Evolutionary conservation across 2,888 invertebrate genomes (phyloP).

Genomic region (Pachydiplax longipennis): DNA sequence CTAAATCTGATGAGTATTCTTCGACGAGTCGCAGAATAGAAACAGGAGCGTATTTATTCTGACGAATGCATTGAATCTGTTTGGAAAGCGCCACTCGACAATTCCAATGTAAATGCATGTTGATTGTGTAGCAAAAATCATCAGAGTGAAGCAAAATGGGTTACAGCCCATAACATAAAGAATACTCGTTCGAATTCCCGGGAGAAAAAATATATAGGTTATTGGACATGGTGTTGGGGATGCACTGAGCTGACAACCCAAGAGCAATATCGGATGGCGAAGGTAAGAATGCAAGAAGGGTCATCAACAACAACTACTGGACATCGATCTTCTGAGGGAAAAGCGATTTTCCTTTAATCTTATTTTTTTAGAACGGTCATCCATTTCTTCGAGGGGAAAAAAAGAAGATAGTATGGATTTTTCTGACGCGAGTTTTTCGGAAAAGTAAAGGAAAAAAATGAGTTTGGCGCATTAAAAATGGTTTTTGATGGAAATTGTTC

Average conservation of each 20-base stretch:
- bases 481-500: neutral
- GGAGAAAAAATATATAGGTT: neutral
- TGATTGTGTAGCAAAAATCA: neutral
- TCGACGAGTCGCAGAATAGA: too few species aligned
- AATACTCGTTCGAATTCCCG: neutral
- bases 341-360: neutral
- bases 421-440: neutral
- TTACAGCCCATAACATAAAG: too few species aligned
- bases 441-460: neutral
- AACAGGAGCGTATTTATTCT: too few species aligned
- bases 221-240: neutral
- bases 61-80: too few species aligned
- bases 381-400: neutral
- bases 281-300: neutral
- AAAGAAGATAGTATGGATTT: neutral
- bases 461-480: neutral
- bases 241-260: neutral
- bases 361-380: neutral
- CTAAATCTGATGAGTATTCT: too few species aligned
- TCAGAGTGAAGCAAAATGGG: neutral
- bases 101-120: neutral
- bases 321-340: neutral
- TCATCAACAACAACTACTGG: neutral
- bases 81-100: too few species aligned
- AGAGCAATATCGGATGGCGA: neutral